Conservation (phyloP, 2,113 vertebrate species). For the Pavo muticus region DNA sequence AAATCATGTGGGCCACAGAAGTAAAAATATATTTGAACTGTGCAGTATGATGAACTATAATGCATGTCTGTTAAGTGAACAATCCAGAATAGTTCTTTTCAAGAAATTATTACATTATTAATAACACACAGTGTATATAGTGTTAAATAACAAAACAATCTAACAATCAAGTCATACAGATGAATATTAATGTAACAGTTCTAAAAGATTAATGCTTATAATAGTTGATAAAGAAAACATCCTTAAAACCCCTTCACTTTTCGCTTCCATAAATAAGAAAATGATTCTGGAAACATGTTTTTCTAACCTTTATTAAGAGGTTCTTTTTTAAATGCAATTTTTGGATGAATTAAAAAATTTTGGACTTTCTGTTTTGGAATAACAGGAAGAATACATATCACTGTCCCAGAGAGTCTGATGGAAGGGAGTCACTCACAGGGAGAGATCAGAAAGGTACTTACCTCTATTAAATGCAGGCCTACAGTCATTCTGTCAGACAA, state of each 20-base stretch:
- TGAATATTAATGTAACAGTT: background rate
- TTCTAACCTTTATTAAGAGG: background rate
- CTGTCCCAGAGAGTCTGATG: background rate
- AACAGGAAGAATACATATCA: background rate
- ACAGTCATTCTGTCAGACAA: conserved; percentile 20
- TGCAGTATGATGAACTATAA: background rate
- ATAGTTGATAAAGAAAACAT: background rate
- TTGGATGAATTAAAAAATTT: background rate
- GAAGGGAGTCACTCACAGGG: background rate
- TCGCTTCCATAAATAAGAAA: background rate
- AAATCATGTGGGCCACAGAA: background rate
- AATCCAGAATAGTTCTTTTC: background rate
- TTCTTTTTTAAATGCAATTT: background rate
- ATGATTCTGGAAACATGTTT: background rate
- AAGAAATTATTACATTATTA: background rate
- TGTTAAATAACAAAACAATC: background rate
- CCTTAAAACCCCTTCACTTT: background rate
- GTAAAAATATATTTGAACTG: background rate
- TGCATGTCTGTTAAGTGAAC: background rate
- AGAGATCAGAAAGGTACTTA: conserved; percentile 29
- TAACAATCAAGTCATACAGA: background rate
- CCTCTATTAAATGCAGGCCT: conserved; percentile 4
- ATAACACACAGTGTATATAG: background rate
- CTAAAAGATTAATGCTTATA: background rate
- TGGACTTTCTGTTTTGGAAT: background rate